Conservation (phyloP, 1,140 invertebrate genomes). For the Euwallacea fornicatus region DNA sequence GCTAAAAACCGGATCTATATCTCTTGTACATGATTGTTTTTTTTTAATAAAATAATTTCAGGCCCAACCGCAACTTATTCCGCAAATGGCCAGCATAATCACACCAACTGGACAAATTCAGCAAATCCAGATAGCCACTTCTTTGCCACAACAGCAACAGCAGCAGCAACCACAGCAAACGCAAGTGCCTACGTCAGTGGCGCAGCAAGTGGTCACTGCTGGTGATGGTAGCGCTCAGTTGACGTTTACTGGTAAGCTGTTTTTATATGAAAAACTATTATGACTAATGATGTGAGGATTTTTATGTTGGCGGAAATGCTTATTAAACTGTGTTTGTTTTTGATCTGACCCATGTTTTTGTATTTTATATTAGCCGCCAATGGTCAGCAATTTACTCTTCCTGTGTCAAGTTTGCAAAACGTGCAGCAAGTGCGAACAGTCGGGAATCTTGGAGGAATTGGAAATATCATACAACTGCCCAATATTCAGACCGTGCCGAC, state of each 20-base stretch:
- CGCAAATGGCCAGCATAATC: constrained; percentile 81
- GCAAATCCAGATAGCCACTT: constrained; percentile 61
- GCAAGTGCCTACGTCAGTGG: constrained; percentile 43
- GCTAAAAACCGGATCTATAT: background rate
- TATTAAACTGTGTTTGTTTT: too few relatives aligned
- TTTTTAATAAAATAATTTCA: constrained; percentile 13
- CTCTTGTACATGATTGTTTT: background rate
- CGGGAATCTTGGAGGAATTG: constrained; percentile 43
- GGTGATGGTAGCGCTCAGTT: constrained; percentile 30
- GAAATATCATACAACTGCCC: constrained; percentile 53
- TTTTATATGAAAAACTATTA: background rate
- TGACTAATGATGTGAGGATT: too few relatives aligned
- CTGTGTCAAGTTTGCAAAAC: constrained; percentile 67
- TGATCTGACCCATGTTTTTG: too few relatives aligned
- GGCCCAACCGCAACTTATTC: constrained; percentile 59
- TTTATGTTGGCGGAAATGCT: too few relatives aligned
- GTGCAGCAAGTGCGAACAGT: constrained; percentile 51
- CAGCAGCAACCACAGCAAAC: constrained; percentile 31
- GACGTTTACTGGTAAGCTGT: constrained; percentile 32
- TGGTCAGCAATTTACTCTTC: constrained; percentile 67
- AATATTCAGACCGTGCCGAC: constrained; percentile 53
- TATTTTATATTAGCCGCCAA: constrained; percentile 59
- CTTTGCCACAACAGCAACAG: constrained; percentile 41
- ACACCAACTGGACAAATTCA: constrained; percentile 86
- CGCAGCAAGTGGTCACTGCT: constrained; percentile 38